Evolutionary conservation across 1,140 invertebrate species (phyloP).

Genomic region (Drosophila nasuta): DNA sequence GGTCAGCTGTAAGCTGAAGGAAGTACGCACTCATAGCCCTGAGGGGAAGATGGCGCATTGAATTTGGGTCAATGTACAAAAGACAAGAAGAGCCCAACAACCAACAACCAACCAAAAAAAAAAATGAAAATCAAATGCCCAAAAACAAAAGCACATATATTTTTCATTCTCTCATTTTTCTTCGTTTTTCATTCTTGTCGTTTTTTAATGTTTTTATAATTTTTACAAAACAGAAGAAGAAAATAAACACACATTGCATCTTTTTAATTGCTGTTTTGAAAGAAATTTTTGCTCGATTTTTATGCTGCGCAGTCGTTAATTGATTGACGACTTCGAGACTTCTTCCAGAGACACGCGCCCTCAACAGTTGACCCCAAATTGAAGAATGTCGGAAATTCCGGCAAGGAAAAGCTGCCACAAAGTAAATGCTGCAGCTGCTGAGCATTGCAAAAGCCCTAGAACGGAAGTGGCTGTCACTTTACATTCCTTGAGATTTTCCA

Average conservation of each 20-base stretch:
- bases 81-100: not conserved
- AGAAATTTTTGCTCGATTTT: conserved; percentile 29
- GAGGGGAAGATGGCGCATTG: conserved; percentile 1
- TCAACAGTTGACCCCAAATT: conserved; percentile 38
- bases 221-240: conserved; percentile 36
- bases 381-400: not conserved
- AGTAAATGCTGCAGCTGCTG: conserved; percentile 34
- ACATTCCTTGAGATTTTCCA: conserved; percentile 9
- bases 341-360: conserved; percentile 14
- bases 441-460: conserved; percentile 42
- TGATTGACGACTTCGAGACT: conserved; percentile 47
- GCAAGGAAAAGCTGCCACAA: conserved; percentile 40
- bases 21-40: conserved; percentile 32
- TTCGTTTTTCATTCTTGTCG: conserved; percentile 1
- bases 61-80: conserved; percentile 53
- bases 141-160: conserved; percentile 11
- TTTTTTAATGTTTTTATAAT: conserved; percentile 69
- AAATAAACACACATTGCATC: conserved; percentile 21
- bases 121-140: not conserved
- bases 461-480: conserved; percentile 49
- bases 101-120: conserved; percentile 14
- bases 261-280: conserved; percentile 51
- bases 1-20: conserved; percentile 44
- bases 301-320: conserved; percentile 37
- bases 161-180: conserved; percentile 22